Conservation (phyloP, 2,888 invertebrate species). For the Caenorhabditis sp. region DNA sequence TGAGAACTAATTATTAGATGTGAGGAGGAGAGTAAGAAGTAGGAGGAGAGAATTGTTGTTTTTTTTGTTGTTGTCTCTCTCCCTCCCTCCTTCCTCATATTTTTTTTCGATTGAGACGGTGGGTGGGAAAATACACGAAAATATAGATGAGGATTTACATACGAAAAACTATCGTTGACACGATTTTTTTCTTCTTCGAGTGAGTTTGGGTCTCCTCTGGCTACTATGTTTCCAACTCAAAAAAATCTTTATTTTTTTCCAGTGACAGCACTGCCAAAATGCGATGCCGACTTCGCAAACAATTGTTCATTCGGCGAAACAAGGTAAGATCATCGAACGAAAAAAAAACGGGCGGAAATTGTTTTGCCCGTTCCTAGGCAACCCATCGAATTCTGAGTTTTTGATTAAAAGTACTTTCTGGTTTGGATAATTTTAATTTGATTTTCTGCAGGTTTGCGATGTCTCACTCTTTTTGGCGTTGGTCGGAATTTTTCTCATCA, state of each 20-base stretch:
- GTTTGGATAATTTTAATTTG: no score
- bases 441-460: slow-evolving; percentile 83
- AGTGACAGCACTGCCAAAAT: slow-evolving; percentile 70
- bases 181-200: slow-evolving; percentile 37
- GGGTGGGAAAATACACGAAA: not conserved
- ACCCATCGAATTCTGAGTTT: no score
- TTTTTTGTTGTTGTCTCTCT: no score
- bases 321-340: slow-evolving; percentile 36
- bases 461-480: slow-evolving; percentile 98
- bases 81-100: no score
- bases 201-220: no score
- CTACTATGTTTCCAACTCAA: slow-evolving; percentile 2
- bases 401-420: slow-evolving; percentile 7
- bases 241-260: slow-evolving; percentile 29
- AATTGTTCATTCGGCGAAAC: slow-evolving; percentile 60
- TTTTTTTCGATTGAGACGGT: no score
- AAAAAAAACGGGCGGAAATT: not conserved
- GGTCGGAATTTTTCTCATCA: slow-evolving; percentile 98
- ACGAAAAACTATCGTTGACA: slow-evolving; percentile 31
- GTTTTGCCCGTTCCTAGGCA: no score
- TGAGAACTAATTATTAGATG: no score
- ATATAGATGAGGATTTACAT: slow-evolving; percentile 27
- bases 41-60: no score
- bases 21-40: no score
- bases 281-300: slow-evolving; percentile 68